A percentile compares a stretch with the other conserved stretches of the same genome.
Conservation (phyloP, 2,113 vertebrate species). For the Sigmodon hispidus region DNA sequence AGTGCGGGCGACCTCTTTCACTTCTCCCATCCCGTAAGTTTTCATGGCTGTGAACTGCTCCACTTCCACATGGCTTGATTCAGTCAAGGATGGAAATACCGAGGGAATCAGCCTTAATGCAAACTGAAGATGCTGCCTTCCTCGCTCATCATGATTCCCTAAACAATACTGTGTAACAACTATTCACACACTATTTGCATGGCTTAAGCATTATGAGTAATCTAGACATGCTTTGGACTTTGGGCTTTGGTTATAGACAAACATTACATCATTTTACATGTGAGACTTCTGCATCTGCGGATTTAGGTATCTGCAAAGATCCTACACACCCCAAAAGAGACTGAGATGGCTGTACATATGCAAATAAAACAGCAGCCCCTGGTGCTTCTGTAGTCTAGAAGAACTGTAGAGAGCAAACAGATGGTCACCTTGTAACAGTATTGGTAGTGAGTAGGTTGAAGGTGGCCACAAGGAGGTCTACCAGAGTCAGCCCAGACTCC, state of each 20-base stretch:
- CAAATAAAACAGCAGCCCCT: not conserved
- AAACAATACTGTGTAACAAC: not conserved
- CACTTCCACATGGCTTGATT: not conserved
- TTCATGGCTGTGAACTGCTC: not conserved
- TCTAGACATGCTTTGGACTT: not conserved
- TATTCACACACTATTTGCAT: too few relatives aligned
- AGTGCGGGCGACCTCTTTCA: not conserved
- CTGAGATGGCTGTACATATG: not conserved
- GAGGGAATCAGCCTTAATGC: too few relatives aligned
- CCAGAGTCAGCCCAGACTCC: fast-evolving
- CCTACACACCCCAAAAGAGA: not conserved
- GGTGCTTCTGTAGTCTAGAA: not conserved
- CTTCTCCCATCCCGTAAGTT: too few relatives aligned
- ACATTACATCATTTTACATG: not conserved
- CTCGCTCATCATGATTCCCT: not conserved
- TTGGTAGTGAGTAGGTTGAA: not conserved
- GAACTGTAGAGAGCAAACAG: not conserved
- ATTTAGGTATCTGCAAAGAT: not conserved
- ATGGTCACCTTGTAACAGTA: not conserved
- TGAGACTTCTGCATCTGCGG: too few relatives aligned
- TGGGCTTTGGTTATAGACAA: not conserved
- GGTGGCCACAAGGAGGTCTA: not conserved
- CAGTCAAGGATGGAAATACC: not conserved
- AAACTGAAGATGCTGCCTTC: too few relatives aligned
- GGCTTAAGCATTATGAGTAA: not conserved